Conservation (phyloP, 2,113 vertebrate genomes). For the Channa argus region DNA sequence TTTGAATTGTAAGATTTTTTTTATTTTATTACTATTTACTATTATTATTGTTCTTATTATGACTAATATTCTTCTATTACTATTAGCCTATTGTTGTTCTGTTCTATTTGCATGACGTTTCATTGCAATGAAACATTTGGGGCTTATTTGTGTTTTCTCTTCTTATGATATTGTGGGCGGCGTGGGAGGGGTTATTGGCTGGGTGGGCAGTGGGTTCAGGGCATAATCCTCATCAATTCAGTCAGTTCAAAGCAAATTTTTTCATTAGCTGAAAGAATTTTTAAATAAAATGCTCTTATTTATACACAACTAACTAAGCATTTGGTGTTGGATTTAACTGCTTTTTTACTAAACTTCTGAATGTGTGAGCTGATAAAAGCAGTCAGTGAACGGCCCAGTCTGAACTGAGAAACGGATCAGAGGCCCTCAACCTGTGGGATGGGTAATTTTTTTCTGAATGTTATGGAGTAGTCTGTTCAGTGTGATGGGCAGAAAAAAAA, state of each 20-base stretch:
- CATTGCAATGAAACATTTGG: slow-evolving; percentile 81
- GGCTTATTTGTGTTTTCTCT: slow-evolving; percentile 83
- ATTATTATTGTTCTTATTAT: slow-evolving; percentile 83
- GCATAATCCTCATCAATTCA: slow-evolving; percentile 56
- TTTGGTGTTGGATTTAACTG: slow-evolving; percentile 60
- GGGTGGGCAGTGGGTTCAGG: slow-evolving; percentile 57
- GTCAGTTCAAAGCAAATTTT: slow-evolving; percentile 61
- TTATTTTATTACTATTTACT: slow-evolving; percentile 83
- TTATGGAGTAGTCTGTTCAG: slow-evolving; percentile 79
- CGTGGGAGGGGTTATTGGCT: slow-evolving; percentile 49
- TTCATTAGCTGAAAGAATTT: slow-evolving; percentile 65
- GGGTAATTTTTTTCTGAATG: slow-evolving; percentile 80
- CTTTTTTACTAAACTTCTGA: slow-evolving; percentile 58
- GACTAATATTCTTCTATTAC: slow-evolving; percentile 83
- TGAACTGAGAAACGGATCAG: slow-evolving; percentile 71
- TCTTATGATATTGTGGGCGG: slow-evolving; percentile 73
- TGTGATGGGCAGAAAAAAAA: slow-evolving; percentile 72
- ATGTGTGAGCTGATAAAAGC: slow-evolving; percentile 69
- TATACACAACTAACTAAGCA: slow-evolving; percentile 64
- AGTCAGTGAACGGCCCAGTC: slow-evolving; percentile 56
- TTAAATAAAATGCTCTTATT: slow-evolving; percentile 76
- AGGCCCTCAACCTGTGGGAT: slow-evolving; percentile 53
- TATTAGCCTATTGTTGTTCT: slow-evolving; percentile 85
- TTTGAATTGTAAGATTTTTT: slow-evolving; percentile 88
- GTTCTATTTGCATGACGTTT: slow-evolving; percentile 87